A percentile compares a stretch with the other conserved stretches of the same genome.
phyloP scores from a whole-genome alignment of 2,888 invertebrate species.

The Himalopsyche kuldschensis region DNA sequence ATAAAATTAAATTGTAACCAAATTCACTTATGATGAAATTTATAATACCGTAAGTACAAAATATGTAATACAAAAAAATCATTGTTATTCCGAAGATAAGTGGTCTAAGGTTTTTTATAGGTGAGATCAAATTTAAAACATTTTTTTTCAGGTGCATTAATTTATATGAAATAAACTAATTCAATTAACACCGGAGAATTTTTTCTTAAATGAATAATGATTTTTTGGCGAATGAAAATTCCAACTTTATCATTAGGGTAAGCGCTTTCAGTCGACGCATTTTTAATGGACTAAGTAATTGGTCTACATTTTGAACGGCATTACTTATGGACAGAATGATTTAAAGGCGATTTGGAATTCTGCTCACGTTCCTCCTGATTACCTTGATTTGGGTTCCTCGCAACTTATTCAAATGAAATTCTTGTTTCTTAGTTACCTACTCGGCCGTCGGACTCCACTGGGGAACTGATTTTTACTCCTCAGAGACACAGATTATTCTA shows the following conservation, averaged over 20 bases:
- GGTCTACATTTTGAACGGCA: background rate
- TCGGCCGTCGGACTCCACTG: background rate
- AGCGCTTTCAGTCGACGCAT: background rate
- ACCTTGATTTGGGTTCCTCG: constrained; percentile 30
- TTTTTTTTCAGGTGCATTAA: background rate
- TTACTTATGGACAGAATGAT: background rate
- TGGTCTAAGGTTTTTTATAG: background rate
- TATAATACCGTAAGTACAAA: too few species aligned
- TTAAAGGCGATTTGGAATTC: constrained; percentile 15
- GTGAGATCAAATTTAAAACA: background rate
- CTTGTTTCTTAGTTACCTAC: background rate
- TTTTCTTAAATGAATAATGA: too few species aligned
- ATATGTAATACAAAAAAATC: too few species aligned
- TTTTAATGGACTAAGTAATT: background rate
- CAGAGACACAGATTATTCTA: too few species aligned
- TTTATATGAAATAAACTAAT: background rate
- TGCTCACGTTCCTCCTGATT: constrained; percentile 20
- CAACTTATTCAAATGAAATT: constrained; percentile 16
- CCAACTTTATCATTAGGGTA: background rate
- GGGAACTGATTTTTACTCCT: background rate
- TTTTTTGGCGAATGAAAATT: background rate
- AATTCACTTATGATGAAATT: too few species aligned
- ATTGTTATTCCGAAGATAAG: background rate
- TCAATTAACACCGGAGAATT: background rate
- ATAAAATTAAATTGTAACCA: too few species aligned